Evolutionary conservation across 2,797 vertebrate species (phyloP).

Genomic region (Labeo calbasu): DNA sequence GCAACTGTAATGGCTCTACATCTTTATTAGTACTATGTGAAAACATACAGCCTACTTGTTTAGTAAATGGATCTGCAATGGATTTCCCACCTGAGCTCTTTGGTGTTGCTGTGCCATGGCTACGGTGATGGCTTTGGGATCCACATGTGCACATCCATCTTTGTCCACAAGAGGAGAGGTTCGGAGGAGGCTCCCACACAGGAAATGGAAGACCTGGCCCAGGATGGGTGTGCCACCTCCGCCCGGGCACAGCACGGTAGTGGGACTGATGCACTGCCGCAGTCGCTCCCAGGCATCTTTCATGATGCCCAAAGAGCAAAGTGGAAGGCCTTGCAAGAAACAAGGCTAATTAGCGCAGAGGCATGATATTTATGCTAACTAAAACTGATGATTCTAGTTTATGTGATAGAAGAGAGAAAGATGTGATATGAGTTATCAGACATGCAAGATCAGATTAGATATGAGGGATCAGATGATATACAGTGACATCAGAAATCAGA

Average conservation of each 20-base stretch:
- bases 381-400: neutral
- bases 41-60: neutral
- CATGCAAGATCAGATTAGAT: neutral
- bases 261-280: conserved; percentile 81
- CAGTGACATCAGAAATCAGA: neutral
- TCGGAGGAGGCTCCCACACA: conserved; percentile 74
- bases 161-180: conserved; percentile 63
- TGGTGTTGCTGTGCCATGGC: conserved; percentile 83
- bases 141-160: conserved; percentile 70
- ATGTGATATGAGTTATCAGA: neutral
- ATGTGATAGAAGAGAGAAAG: neutral
- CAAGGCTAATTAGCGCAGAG: neutral
- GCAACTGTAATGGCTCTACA: neutral
- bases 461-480: neutral
- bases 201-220: conserved; percentile 79
- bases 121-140: conserved; percentile 78
- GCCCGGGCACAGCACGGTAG: conserved; percentile 59
- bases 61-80: neutral
- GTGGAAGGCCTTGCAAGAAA: conserved; percentile 72
- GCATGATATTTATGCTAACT: neutral
- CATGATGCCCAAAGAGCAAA: conserved; percentile 84
- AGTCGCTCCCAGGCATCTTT: conserved; percentile 84
- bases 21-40: neutral
- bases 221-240: conserved; percentile 74
- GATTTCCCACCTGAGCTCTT: conserved; percentile 76